Base-by-base conservation (phyloP, 2,888 invertebrate genomes). In the Lepidochitona cinerea region DNA sequence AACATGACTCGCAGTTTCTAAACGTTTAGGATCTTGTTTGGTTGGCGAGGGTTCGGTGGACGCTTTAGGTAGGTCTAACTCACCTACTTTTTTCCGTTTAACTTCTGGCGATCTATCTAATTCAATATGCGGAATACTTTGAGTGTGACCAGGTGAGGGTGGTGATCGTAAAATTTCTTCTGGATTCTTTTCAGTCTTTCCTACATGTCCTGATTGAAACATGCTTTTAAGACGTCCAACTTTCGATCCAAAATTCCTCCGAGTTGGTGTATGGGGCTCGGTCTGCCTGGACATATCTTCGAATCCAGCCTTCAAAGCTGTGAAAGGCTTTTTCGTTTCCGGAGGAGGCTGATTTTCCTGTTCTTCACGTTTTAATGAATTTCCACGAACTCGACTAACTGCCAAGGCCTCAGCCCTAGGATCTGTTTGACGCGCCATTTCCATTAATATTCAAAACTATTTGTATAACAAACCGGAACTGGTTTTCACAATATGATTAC, bases 221-320 rank as follows among this genome's bases (percentile, higher is more conserved):
- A 84, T 85, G 68, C 86, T 86, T 65, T 87, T 87, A 65, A 88
- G 83, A 53, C 82, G 80, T 70, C 86, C 87, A n/a, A 88, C 88
- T 37, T 85, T 87, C 23, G 84, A 83, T 0, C 85, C 83, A 70
- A 76, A 82, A 18, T 68, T 12, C 70, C 66, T 1, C 66, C 70
- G 4, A 33, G 49, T 12, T 37, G 37, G n/a, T 14, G 23, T 4
- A 9, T 59, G 1, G 18, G 23, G n/a, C 1, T 71, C 71, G n/a
- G 71, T 41, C 18, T 23, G 14, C 26, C 29, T 59, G 12, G 69
- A 7, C 9, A 71, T 37, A 33, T 71, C 71, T 66, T 71, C 71
- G 33, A 71, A 71, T 5, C 59, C 33, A 9, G 71, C 37, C 33
- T 66, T 71, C 18, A 71, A 35, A 35, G 37, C 41, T 23, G n/a